Percentiles rank a stretch among this genome's conserved stretches.
Conservation (phyloP, 2,113 vertebrate genomes). For the Aptenodytes forsteri region DNA sequence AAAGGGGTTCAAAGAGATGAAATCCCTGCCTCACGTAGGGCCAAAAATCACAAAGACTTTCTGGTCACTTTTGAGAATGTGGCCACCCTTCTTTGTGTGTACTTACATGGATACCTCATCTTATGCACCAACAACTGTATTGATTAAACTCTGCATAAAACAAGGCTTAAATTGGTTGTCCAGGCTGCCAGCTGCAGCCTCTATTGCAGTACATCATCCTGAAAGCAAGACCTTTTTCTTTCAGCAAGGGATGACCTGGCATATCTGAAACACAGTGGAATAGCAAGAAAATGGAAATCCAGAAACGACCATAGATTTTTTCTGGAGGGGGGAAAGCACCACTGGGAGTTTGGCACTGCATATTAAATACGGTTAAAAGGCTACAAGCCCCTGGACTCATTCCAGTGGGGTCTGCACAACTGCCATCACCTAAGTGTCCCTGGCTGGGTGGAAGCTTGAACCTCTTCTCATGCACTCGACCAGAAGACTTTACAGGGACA, state of each 20-base stretch:
- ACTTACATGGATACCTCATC: background rate
- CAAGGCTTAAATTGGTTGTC: background rate
- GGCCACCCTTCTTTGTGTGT: background rate
- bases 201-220: background rate
- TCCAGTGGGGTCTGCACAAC: background rate
- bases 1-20: background rate
- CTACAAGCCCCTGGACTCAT: background rate
- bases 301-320: background rate
- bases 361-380: background rate
- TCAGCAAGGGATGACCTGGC: background rate
- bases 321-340: background rate
- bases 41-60: background rate
- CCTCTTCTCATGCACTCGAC: fast-evolving
- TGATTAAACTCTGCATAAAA: background rate
- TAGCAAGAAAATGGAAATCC: background rate
- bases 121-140: background rate
- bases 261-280: background rate
- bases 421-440: background rate
- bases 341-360: background rate
- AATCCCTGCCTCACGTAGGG: background rate
- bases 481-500: background rate
- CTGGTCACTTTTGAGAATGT: background rate
- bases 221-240: background rate
- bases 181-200: background rate
- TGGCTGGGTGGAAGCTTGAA: too few species aligned